These are phyloP conservation scores for Drosophila santomea DNA, from an alignment of 1,140 invertebrate genomes.

Conservation along the genomic window DNA sequence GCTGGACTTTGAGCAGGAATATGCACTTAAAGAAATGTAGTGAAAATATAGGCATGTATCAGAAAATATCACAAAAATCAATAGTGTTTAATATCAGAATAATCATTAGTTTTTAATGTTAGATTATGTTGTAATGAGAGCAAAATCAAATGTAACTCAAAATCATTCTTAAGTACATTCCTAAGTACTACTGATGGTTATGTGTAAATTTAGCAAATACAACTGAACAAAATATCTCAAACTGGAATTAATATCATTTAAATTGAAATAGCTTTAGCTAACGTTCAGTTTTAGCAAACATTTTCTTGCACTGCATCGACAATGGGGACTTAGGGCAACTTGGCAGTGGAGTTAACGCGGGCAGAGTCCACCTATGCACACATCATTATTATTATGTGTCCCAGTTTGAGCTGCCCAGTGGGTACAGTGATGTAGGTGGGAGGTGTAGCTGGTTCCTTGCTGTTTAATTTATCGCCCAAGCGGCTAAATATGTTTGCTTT, in stretches of 20 bases:
- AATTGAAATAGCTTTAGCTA: too few species aligned
- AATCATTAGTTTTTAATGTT: background rate
- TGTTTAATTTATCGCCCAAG: conserved; percentile 74
- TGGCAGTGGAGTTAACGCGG: conserved; percentile 1
- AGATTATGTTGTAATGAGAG: too few species aligned
- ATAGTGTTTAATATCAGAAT: background rate
- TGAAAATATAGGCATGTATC: too few species aligned
- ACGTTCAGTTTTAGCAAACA: background rate
- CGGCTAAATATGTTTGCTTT: conserved; percentile 68
- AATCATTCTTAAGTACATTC: too few species aligned
- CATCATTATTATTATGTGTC: conserved; percentile 70
- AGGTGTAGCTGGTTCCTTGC: conserved; percentile 33
- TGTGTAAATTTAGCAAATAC: too few species aligned
- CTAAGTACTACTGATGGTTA: too few species aligned
- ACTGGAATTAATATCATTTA: too few species aligned
- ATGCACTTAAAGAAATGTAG: conserved; percentile 5
- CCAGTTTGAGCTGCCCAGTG: conserved; percentile 37
- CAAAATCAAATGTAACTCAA: too few species aligned
- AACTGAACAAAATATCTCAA: too few species aligned
- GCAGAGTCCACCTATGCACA: conserved; percentile 69
- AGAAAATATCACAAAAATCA: too few species aligned
- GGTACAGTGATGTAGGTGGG: too few species aligned
- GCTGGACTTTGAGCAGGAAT: conserved; percentile 6
- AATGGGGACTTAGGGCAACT: background rate
- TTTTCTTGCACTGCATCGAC: background rate